These are phyloP conservation scores for Echinometra lucunter DNA, from an alignment of 53 echinoderm and acorn worm species.

Conservation along the genomic window DNA sequence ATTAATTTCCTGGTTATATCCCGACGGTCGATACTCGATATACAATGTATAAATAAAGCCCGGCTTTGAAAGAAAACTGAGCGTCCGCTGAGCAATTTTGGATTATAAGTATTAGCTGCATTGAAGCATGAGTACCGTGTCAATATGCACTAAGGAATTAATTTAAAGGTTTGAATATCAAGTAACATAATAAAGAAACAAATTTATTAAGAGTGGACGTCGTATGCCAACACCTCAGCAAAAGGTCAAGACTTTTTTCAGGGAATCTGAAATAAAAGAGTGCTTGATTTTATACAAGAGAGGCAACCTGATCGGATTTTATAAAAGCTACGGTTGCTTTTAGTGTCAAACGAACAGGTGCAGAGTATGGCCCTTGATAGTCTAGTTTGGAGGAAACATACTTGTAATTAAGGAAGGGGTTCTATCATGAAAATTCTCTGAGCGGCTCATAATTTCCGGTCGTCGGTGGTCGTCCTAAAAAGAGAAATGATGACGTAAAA, in stretches of 20 bases:
- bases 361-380: not conserved
- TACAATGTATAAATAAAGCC: conserved; percentile 19
- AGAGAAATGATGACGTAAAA: conserved; percentile 12
- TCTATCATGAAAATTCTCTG: conserved; percentile 12
- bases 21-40: conserved; percentile 60
- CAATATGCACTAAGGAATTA: conserved; percentile 58
- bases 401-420: not conserved
- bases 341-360: not conserved
- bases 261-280: not conserved
- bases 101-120: not conserved
- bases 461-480: not conserved
- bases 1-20: conserved; percentile 61
- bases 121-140: not conserved
- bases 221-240: not conserved
- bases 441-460: conserved; percentile 21
- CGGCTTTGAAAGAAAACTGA: conserved; percentile 38
- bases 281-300: not conserved
- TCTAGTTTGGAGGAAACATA: not conserved
- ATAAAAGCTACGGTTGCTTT: not conserved
- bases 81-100: conserved; percentile 2
- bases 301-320: not conserved
- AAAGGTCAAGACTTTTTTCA: not conserved
- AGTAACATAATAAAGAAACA: not conserved
- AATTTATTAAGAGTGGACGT: not conserved
- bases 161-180: not conserved